These are phyloP conservation scores for Pristionchus maxplancki DNA, from an alignment of 2,888 invertebrate species.

Conservation along the genomic window DNA sequence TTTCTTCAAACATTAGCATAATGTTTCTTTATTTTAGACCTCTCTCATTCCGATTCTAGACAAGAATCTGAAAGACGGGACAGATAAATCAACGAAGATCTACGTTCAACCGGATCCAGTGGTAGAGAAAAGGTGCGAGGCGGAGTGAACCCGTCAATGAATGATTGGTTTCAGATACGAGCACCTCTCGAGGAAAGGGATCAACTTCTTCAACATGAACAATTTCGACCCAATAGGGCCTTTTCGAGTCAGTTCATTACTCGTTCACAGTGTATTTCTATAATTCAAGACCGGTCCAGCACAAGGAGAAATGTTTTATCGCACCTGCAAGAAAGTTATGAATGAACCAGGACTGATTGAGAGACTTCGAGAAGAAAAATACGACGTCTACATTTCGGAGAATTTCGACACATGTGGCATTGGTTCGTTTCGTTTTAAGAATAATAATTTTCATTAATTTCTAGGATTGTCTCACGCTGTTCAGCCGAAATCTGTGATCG, in stretches of 20 bases:
- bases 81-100: not conserved
- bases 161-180: not conserved
- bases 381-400: constrained; percentile 20
- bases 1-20: not conserved
- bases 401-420: constrained; percentile 10
- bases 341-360: not conserved
- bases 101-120: constrained; percentile 4
- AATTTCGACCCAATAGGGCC: not conserved
- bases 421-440: not conserved
- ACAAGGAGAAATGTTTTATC: constrained; percentile 20
- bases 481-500: not conserved
- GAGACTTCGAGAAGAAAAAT: not conserved
- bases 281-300: not conserved
- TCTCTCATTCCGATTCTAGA: not conserved
- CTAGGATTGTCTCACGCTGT: not conserved
- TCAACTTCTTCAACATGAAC: constrained; percentile 9
- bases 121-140: not conserved
- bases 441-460: not conserved
- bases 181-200: not conserved
- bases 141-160: too few relatives aligned
- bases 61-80: not conserved
- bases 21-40: not conserved
- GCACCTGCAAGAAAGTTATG: not conserved
- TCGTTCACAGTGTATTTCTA: not conserved
- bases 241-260: not conserved